phyloP scores from a whole-genome alignment of 2,888 invertebrate species.

The Plagodis pulveraria region DNA sequence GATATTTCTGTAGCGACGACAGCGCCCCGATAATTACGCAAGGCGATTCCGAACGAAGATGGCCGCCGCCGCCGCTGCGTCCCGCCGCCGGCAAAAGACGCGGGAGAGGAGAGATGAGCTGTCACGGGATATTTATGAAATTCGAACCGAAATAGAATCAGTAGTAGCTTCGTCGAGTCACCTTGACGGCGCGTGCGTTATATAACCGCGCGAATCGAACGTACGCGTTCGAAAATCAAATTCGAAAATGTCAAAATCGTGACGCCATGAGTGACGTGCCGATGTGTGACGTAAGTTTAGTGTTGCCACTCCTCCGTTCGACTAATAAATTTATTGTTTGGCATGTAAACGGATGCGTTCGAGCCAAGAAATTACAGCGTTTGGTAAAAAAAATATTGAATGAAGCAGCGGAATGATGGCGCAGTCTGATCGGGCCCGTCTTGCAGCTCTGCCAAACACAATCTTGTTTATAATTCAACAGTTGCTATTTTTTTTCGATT shows the following conservation, averaged over 20 bases:
- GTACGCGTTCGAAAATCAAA: slow-evolving; percentile 55
- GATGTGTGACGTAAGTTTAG: slow-evolving; percentile 72
- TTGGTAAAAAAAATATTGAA: slow-evolving; percentile 84
- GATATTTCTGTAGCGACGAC: slow-evolving; percentile 51
- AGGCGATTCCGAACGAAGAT: slow-evolving; percentile 56
- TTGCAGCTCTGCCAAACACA: slow-evolving; percentile 75
- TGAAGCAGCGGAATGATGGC: slow-evolving; percentile 79
- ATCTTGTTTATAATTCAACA: slow-evolving; percentile 73
- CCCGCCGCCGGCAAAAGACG: slow-evolving; percentile 66
- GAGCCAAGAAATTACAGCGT: slow-evolving; percentile 84
- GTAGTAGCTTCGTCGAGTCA: slow-evolving; percentile 81
- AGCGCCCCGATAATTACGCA: slow-evolving; percentile 73
- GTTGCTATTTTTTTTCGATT: slow-evolving; percentile 65
- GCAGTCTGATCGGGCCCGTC: slow-evolving; percentile 73
- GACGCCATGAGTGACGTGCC: slow-evolving; percentile 75
- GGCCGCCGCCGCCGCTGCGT: slow-evolving; percentile 60
- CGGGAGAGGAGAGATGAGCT: slow-evolving; percentile 81
- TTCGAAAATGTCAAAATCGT: slow-evolving; percentile 69
- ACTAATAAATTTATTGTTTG: slow-evolving; percentile 85
- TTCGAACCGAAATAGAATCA: slow-evolving; percentile 82
- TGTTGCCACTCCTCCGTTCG: slow-evolving; percentile 82
- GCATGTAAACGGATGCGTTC: slow-evolving; percentile 85
- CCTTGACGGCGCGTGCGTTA: slow-evolving; percentile 78
- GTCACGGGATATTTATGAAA: slow-evolving; percentile 85
- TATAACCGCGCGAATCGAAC: slow-evolving; percentile 69